Percentiles rank a stretch among this genome's conserved stretches.
Evolutionary conservation across 2,113 vertebrate genomes (phyloP).

Genomic region (Aptenodytes patagonicus): DNA sequence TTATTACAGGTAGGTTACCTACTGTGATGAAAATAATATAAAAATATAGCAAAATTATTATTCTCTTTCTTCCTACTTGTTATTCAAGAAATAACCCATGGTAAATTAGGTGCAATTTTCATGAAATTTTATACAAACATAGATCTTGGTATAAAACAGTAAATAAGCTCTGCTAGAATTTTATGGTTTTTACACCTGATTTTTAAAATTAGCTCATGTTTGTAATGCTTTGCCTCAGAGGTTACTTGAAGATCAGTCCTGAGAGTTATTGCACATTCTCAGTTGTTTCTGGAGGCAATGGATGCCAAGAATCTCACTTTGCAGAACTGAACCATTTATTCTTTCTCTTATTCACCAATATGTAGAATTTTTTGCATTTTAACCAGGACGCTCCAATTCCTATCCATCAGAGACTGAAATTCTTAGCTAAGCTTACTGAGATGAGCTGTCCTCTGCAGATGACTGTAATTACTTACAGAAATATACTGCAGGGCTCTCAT

Average conservation of each 20-base stretch:
- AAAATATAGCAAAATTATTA: slow-evolving; percentile 13
- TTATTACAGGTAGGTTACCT: slow-evolving; percentile 24
- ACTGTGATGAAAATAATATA: slow-evolving; percentile 7
- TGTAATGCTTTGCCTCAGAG: neutral
- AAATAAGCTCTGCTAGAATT: slow-evolving; percentile 13
- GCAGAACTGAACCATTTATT: neutral
- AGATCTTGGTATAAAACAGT: slow-evolving; percentile 4
- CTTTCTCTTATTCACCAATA: neutral
- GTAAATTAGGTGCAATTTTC: slow-evolving; percentile 5
- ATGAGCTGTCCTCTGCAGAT: neutral
- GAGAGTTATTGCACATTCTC: neutral
- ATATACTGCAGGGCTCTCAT: neutral
- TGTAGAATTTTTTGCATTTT: neutral
- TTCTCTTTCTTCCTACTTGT: slow-evolving; percentile 17
- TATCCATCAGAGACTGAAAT: neutral
- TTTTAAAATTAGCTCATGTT: slow-evolving; percentile 16
- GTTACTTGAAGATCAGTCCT: neutral
- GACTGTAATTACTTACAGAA: neutral
- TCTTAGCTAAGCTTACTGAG: neutral
- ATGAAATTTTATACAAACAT: neutral
- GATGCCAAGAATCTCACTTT: neutral
- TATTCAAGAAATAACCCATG: neutral
- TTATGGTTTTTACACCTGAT: neutral
- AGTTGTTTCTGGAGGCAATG: neutral
- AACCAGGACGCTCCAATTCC: neutral